Base-by-base conservation (phyloP, 2,888 invertebrate species). In the Oligia strigilis region DNA sequence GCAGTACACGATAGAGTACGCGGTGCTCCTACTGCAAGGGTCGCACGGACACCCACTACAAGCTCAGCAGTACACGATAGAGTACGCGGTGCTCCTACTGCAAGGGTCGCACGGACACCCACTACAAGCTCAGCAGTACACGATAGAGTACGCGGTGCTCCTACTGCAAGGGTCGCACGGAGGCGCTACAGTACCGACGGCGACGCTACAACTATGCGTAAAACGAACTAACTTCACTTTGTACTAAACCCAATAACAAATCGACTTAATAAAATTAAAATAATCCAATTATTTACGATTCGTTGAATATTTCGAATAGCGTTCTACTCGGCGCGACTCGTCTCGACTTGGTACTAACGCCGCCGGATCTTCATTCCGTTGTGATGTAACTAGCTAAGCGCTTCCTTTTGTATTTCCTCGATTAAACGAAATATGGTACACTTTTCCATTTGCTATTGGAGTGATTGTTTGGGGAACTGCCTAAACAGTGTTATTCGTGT, bases 401-500 rank as follows among this genome's bases (percentile, higher is more conserved):
- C 60, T 62, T 72, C 29, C 58, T 85, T 55, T 72, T 58, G 65
- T 46, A 62, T 55, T 46, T 49, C 43, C n/a, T 36, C 9, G 29
- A 64, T 29, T 58, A 36, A 29, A 66, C 62, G 9, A 65, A 81
- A 62, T 67, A 67, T 46, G 17, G 4, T 49, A 71, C 49, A 36
- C 36, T 36, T 65, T 49, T 40, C 19, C 60, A 49, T 66, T 70
- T 58, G 49, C 29, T 49, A 49, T 49, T 49, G 49, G 49, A 49
- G 72, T 72, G 69, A 60, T 40, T 55, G n/a, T 67, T 72, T 82
- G 65, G 46, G 66, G 55, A 72, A 36, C 62, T 78, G 75, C 72
- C 62, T 67, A 23, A 74, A 70, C 65, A 66, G 60, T 64, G 62
- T 40, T 40, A 64, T 75, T 64, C 49, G 64, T 60, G 19, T 58